Percentiles rank a stretch among this genome's conserved stretches.
Conservation (phyloP, 1,140 invertebrate species). For the Heterodera carotae region DNA sequence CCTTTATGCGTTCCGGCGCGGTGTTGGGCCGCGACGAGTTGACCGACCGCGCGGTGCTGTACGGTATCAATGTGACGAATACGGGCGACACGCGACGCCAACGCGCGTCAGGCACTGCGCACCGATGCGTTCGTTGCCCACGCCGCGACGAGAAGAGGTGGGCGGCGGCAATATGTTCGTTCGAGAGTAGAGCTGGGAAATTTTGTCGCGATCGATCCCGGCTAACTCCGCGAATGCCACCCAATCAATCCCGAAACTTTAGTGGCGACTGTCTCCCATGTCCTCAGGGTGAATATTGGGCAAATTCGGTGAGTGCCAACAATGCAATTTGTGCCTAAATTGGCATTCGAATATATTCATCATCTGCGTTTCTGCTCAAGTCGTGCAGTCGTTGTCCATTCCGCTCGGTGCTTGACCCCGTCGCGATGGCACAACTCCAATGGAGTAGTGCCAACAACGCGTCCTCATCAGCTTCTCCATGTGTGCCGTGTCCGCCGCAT, state of each 20-base stretch:
- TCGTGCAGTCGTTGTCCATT: constrained; percentile 34
- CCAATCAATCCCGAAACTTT: constrained; percentile 34
- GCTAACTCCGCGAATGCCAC: no score
- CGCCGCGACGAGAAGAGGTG: constrained; percentile 52
- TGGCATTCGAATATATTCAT: constrained; percentile 13
- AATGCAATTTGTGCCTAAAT: no score
- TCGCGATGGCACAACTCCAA: neutral
- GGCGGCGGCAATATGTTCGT: neutral
- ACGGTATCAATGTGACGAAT: constrained; percentile 72
- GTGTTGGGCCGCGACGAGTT: constrained; percentile 45
- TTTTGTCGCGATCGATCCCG: no score
- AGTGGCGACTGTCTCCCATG: constrained; percentile 70
- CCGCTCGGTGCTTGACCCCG: constrained; percentile 33
- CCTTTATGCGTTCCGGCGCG: constrained; percentile 69
- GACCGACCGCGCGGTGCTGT: constrained; percentile 68
- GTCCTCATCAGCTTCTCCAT: constrained; percentile 23
- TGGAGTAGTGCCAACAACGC: neutral
- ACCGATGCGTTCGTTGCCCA: constrained; percentile 70
- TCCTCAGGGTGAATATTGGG: constrained; percentile 69
- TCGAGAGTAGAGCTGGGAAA: no score
- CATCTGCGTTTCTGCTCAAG: neutral
- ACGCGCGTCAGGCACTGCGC: constrained; percentile 67
- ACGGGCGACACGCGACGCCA: constrained; percentile 67
- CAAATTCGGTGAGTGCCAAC: constrained; percentile 35
- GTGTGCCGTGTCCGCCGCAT: constrained; percentile 41